phyloP scores from a whole-genome alignment of 2,113 vertebrate species.

The Proterorhinus semilunaris region DNA sequence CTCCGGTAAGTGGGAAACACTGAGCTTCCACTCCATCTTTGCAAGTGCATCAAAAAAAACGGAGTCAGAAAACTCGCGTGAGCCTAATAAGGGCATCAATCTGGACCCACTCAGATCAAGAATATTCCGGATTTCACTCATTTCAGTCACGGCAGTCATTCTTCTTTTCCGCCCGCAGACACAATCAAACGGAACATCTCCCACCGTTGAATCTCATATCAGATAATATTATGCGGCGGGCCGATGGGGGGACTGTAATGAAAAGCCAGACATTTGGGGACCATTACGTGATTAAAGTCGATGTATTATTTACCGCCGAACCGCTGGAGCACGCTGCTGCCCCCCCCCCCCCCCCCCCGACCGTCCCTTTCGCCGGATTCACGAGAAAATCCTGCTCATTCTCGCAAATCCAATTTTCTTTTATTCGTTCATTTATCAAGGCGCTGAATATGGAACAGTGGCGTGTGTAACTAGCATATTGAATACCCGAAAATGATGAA shows the following conservation, averaged over 20 bases:
- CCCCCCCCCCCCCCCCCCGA: constrained; percentile 57
- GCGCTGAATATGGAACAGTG: constrained; percentile 30
- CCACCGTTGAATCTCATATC: constrained; percentile 57
- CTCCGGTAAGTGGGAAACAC: too few relatives aligned
- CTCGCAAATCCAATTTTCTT: constrained; percentile 39
- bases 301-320: constrained; percentile 77
- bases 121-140: background rate
- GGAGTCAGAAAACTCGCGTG: too few relatives aligned
- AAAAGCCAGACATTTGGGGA: constrained; percentile 70
- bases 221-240: constrained; percentile 66
- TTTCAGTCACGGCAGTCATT: background rate
- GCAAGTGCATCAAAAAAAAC: too few relatives aligned
- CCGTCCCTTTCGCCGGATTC: constrained; percentile 17
- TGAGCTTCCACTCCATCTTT: too few relatives aligned
- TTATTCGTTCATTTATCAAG: constrained; percentile 36
- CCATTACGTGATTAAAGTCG: constrained; percentile 74
- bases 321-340: constrained; percentile 46
- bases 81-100: too few relatives aligned
- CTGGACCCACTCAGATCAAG: background rate
- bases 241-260: constrained; percentile 58
- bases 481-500: constrained; percentile 11
- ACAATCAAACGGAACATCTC: constrained; percentile 62
- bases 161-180: constrained; percentile 32
- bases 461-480: background rate
- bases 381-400: constrained; percentile 14